Conservation (phyloP, 1,140 invertebrate genomes). For the Choristoneura fumiferana region DNA sequence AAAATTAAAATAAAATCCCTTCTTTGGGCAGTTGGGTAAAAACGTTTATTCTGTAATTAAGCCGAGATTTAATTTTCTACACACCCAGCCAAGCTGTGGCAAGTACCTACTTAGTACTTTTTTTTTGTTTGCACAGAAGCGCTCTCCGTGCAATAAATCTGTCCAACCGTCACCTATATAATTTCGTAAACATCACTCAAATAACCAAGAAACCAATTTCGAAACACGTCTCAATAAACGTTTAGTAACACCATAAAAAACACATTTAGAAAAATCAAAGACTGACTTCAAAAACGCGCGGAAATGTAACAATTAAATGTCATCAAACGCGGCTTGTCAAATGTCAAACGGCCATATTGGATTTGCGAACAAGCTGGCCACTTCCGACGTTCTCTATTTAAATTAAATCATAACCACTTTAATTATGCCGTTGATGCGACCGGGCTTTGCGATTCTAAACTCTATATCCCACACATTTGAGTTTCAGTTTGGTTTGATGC, state of each 20-base stretch:
- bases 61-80: no score
- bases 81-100: no score
- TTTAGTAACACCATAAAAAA: conserved; percentile 11
- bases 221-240: not conserved
- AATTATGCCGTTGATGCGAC: not conserved
- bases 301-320: conserved; percentile 19
- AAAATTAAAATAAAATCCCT: no score
- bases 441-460: not conserved
- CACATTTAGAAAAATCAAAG: not conserved
- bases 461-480: not conserved
- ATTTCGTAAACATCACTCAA: no score
- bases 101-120: no score
- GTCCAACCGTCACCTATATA: no score
- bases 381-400: conserved; percentile 19
- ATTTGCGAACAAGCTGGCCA: conserved; percentile 18
- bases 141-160: no score
- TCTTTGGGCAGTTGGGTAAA: no score
- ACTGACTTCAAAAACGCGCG: conserved; percentile 2
- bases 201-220: no score
- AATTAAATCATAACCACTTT: conserved; percentile 14
- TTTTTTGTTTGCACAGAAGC: no score
- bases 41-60: no score
- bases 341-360: conserved; percentile 18
- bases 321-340: conserved; percentile 19
- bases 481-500: not conserved